Evolutionary conservation across 1,140 invertebrate species (phyloP), one percentile per base, ranked within the genome.

Genomic region (Sarcophaga bullata): DNA sequence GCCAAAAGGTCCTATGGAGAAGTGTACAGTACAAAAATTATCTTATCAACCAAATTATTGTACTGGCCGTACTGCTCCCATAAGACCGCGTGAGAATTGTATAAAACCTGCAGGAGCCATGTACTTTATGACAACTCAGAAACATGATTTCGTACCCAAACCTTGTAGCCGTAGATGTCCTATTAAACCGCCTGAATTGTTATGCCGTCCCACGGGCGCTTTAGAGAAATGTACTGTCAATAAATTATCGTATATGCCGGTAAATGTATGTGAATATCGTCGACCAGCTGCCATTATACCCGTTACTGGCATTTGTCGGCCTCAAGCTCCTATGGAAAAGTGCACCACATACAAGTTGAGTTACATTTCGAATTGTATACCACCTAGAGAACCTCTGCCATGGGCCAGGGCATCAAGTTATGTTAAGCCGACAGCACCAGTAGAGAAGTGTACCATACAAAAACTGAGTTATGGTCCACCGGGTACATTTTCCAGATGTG

Each of bases 71-170:
- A 88, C 90, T 0, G 86, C 85, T 0, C 85, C 89, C 17, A 91
- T 92, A 46, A 84, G 87, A 0, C 89, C 89, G 8, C 86, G 85
- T 84, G 85, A 87, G 62, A 88, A 88, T 62, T 85, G 85, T 9
- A 68, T 89, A 73, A 86, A 87, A 11, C 89, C 93, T 3, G 91
- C 92, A 86, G 94, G 94, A 8, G 94, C 94, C 25, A 94, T 95
- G 91, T 93, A 95, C 86, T 92, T 93, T 82, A 90, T 93, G 82
- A 95, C 94, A 1, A 95, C 94, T 10, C 93, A 94, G 82, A 94
- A 94, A 83, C 93, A 94, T 84, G 94, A 95, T 90, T 95, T 92
- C 86, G 93, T 94, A 10, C 93, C 94, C 81, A 95, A 95, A 89
- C 92, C 91, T 0, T 87, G 90, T 73, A 89, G 90, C 83, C 87